Evolutionary conservation across 2,888 invertebrate species (phyloP).

Genomic region (Horisme vitalbata): DNA sequence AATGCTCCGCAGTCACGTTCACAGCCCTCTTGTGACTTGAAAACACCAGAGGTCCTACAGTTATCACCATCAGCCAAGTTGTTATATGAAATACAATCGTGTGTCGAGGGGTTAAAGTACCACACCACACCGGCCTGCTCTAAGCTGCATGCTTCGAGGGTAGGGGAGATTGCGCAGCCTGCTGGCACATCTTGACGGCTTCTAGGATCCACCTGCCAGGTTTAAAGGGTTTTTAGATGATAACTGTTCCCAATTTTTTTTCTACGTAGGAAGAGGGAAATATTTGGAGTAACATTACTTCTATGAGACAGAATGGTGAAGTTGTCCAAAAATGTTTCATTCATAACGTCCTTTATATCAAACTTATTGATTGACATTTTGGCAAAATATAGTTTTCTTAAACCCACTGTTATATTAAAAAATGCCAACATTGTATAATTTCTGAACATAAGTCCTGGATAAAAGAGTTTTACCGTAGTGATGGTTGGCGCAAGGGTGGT

Average conservation of each 20-base stretch:
- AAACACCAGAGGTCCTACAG: constrained; percentile 84
- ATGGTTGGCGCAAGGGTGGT: constrained; percentile 32
- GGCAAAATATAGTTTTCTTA: too few relatives aligned
- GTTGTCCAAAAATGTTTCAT: too few relatives aligned
- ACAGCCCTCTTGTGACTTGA: constrained; percentile 87
- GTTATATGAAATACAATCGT: constrained; percentile 45
- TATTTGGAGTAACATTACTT: too few relatives aligned
- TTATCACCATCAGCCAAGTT: constrained; percentile 73
- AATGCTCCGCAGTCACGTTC: constrained; percentile 89
- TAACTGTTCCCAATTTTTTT: not conserved
- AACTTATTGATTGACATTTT: too few relatives aligned
- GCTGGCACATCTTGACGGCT: constrained; percentile 39
- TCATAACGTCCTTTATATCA: too few relatives aligned
- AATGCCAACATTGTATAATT: too few relatives aligned
- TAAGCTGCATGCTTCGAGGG: constrained; percentile 46
- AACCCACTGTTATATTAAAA: too few relatives aligned
- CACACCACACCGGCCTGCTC: constrained; percentile 50
- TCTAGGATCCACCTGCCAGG: constrained; percentile 19
- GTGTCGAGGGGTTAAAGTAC: constrained; percentile 71
- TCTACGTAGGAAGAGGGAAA: not conserved
- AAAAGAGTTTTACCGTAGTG: constrained; percentile 34
- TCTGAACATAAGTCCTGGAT: too few relatives aligned
- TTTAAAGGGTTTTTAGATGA: not conserved
- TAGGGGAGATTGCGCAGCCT: constrained; percentile 43
- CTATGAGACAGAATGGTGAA: too few relatives aligned